Base-by-base conservation (phyloP, 2,113 vertebrate species). In the Aegotheles bennettii region DNA sequence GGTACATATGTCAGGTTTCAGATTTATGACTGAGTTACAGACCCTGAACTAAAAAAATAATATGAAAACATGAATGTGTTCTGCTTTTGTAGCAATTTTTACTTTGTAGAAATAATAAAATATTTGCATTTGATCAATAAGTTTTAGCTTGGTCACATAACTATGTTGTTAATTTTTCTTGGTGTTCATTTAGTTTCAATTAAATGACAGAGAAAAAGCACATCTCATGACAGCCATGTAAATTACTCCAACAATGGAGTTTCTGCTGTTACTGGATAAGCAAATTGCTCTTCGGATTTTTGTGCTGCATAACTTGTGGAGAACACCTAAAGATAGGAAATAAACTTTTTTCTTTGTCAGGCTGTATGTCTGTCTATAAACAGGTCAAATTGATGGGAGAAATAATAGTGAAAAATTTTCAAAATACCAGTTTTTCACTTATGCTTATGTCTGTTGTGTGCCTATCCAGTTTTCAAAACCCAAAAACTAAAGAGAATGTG, bases 1-100 rank as follows among this genome's bases (percentile, higher is more conserved):
- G 25, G 5, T 17, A 3, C 1, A 1, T 16, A 10, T 70, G 6
- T 19, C 51, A 13, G 47, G 20, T 59, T 89, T 61, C 14, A 16
- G 70, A 47, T 42, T 90, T 63, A 50, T 53, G 31, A 57, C 35
- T 20, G 38, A 84, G 25, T 90, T 63, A 42, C 29, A 70, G n/a
- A 23, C 13, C 4, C 7, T 43, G 20, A 84, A 77, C 57, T 61
- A 84, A 87, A 75, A 28, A 83, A 68, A 45, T 64, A 53, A 38
- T n/a, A 61, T 2, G 9, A 12, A 85, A 50, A 7, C 10, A 60
- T 47, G 29, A 76, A 54, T 0, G 1, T 0, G 1, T 87, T 59
- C 8, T 63, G n/a, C 2, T 42, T 90, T 21, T 48, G 9, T 26
- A 64, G 23, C 11, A 60, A 26, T 80, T 88, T 81, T 73, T 73